Percentiles rank a stretch among this genome's conserved stretches.
Evolutionary conservation across 2,113 vertebrate genomes (phyloP).

Genomic region (Semnornis frantzii): DNA sequence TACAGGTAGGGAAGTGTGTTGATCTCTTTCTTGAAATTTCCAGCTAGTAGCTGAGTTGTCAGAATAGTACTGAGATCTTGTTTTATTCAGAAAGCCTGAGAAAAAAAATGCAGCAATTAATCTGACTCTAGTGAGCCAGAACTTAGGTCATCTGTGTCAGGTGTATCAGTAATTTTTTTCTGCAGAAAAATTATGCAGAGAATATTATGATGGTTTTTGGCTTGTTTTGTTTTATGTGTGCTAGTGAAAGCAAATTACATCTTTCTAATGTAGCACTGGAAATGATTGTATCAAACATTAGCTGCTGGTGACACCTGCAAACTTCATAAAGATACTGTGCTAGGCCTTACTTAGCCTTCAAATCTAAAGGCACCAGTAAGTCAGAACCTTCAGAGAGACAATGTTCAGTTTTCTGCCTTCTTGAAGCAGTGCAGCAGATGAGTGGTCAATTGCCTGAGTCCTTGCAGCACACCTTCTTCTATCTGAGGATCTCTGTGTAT

Average conservation of each 20-base stretch:
- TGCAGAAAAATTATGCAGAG: not conserved
- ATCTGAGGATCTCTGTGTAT: not conserved
- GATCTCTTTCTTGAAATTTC: not conserved
- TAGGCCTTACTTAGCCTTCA: not conserved
- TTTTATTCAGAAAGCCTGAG: not conserved
- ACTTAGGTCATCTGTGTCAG: not conserved
- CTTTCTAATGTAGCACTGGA: not conserved
- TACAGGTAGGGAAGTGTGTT: not conserved
- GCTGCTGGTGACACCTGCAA: not conserved
- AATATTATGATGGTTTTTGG: rapidly evolving
- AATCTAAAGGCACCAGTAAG: not conserved
- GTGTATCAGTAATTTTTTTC: not conserved
- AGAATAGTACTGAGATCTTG: not conserved
- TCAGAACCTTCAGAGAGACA: not conserved
- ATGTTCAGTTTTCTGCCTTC: not conserved
- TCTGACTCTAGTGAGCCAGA: not conserved
- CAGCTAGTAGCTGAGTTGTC: not conserved
- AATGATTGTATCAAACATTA: not conserved
- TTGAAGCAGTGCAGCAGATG: not conserved
- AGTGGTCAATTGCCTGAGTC: not conserved
- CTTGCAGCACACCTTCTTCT: not conserved
- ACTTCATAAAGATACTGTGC: not conserved
- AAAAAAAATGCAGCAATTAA: not conserved
- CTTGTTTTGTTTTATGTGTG: not conserved
- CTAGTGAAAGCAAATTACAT: not conserved